A percentile compares a stretch with the other conserved stretches of the same genome.
phyloP scores from a whole-genome alignment of 2,113 vertebrate species.

The Sakesphorus luctuosus region DNA sequence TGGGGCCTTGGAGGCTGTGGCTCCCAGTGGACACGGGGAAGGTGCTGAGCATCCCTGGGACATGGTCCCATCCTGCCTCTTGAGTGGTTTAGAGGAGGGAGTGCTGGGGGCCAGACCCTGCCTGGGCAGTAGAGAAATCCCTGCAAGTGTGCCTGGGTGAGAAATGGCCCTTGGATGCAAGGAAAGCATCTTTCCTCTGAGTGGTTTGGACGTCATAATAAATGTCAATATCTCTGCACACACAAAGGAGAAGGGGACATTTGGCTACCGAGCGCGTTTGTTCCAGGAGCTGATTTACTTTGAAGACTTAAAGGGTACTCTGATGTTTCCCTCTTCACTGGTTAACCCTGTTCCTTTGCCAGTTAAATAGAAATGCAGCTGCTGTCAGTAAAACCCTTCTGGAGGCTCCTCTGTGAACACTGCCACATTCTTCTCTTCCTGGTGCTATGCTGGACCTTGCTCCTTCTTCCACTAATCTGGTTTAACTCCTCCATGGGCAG shows the following conservation, averaged over 20 bases:
- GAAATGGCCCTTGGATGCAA: background rate
- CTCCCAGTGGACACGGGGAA: accelerated
- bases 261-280: background rate
- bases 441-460: background rate
- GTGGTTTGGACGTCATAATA: background rate
- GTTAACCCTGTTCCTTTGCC: constrained; percentile 40
- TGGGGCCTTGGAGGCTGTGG: background rate
- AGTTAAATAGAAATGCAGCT: background rate
- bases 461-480: background rate
- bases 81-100: background rate
- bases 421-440: background rate
- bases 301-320: constrained; percentile 30
- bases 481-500: constrained; percentile 1
- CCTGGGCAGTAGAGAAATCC: background rate
- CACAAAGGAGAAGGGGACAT: constrained; percentile 32
- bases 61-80: background rate
- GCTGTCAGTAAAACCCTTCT: background rate
- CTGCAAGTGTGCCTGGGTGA: background rate
- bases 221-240: background rate
- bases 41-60: background rate
- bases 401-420: background rate
- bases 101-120: background rate
- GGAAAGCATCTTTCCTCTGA: background rate
- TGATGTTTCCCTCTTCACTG: background rate
- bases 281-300: constrained; percentile 48